phyloP scores from a whole-genome alignment of 2,113 vertebrate species.

The Lontra canadensis region DNA sequence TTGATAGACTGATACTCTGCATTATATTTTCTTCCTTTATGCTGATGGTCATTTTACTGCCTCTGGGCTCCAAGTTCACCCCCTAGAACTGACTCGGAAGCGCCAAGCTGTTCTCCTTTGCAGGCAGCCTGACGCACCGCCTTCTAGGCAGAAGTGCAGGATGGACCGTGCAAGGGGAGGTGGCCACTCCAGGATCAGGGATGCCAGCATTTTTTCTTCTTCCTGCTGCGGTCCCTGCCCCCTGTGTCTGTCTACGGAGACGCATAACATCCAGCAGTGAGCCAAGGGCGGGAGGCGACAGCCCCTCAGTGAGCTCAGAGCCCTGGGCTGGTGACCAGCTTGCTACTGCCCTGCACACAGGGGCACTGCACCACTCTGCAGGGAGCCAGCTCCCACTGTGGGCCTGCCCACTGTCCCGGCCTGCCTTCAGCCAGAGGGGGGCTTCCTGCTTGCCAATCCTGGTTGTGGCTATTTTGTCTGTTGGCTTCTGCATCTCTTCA shows the following conservation, averaged over 20 bases:
- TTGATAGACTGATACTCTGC: neutral
- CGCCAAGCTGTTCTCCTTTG: neutral
- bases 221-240: neutral
- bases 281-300: neutral
- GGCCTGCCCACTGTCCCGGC: neutral
- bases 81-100: neutral
- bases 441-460: neutral
- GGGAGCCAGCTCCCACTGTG: neutral
- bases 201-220: neutral
- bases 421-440: neutral
- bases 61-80: neutral
- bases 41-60: neutral
- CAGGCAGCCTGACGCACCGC: neutral
- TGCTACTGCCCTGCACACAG: neutral
- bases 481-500: neutral
- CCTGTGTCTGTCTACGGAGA: neutral
- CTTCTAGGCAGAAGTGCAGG: neutral
- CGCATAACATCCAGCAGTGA: neutral
- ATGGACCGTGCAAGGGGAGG: neutral
- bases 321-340: neutral
- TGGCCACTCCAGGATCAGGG: neutral
- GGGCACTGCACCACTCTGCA: too few relatives aligned
- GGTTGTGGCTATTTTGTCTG: neutral
- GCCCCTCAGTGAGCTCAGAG: neutral
- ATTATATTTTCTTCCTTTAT: neutral